These are phyloP conservation scores for Drosophila neonasuta DNA, from an alignment of 2,888 invertebrate species.

Conservation along the genomic window DNA sequence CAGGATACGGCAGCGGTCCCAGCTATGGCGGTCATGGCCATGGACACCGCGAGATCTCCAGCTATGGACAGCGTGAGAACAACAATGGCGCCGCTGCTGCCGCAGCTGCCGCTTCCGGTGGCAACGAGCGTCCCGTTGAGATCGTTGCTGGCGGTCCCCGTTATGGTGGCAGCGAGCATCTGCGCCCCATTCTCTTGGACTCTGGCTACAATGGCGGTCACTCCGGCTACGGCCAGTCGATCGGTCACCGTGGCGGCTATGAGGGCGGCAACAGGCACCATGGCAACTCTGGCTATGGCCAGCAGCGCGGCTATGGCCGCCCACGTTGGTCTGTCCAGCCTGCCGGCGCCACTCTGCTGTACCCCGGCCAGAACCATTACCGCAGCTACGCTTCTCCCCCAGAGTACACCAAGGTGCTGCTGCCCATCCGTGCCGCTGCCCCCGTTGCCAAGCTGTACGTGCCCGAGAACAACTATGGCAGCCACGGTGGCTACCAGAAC, in stretches of 20 bases:
- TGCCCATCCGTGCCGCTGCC: slow-evolving; percentile 67
- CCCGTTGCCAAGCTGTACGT: slow-evolving; percentile 76
- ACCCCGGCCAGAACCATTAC: slow-evolving; percentile 74
- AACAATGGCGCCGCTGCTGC: slow-evolving; percentile 45
- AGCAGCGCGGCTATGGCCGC: slow-evolving; percentile 36
- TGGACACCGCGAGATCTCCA: slow-evolving; percentile 18
- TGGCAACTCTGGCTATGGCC: slow-evolving; percentile 21
- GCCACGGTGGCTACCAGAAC: slow-evolving; percentile 30
- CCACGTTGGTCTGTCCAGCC: slow-evolving; percentile 59
- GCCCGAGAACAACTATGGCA: slow-evolving; percentile 61
- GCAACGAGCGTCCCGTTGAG: slow-evolving; percentile 52
- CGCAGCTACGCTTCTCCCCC: slow-evolving; percentile 64
- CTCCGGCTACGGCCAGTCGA: slow-evolving; percentile 21
- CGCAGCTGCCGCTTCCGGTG: slow-evolving; percentile 49
- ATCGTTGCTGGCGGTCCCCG: slow-evolving; percentile 57
- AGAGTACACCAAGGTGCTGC: slow-evolving; percentile 68
- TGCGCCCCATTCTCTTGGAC: slow-evolving; percentile 55
- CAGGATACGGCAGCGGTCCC: slow-evolving; percentile 14
- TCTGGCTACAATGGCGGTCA: slow-evolving; percentile 47
- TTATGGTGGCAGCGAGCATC: slow-evolving; percentile 50
- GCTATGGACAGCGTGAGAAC: slow-evolving; percentile 36
- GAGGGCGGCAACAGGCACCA: slow-evolving; percentile 14
- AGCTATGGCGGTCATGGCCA: slow-evolving; percentile 22
- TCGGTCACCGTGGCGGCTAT: slow-evolving; percentile 5
- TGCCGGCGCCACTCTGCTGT: slow-evolving; percentile 64